Evolutionary conservation across 2,797 vertebrate species (phyloP).

Genomic region (Parauchenoglanis ngamensis): DNA sequence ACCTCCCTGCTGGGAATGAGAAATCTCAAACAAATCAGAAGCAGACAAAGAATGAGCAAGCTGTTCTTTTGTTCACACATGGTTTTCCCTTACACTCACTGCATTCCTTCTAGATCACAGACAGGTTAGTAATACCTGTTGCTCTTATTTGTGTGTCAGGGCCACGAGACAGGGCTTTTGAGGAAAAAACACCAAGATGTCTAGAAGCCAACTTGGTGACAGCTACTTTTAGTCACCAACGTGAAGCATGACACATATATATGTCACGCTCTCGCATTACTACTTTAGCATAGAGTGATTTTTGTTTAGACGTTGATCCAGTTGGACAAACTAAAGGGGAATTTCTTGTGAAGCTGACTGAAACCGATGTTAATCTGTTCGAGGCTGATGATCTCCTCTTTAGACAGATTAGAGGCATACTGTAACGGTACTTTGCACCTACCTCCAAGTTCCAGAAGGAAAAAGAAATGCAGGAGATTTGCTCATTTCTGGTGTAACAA

Average conservation of each 20-base stretch:
- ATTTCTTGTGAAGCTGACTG: background rate
- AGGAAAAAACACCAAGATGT: background rate
- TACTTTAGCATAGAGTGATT: background rate
- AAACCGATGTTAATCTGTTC: background rate
- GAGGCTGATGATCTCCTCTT: background rate
- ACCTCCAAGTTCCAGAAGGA: background rate
- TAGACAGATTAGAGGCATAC: background rate
- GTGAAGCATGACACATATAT: background rate
- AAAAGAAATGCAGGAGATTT: background rate
- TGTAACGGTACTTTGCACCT: background rate
- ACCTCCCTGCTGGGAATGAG: constrained; percentile 25
- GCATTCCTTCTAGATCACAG: constrained; percentile 32
- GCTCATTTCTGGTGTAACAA: background rate
- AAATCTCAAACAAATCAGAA: constrained; percentile 25
- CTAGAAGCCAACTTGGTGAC: background rate
- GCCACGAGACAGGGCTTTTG: background rate
- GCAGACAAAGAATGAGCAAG: constrained; percentile 7
- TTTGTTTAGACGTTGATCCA: background rate
- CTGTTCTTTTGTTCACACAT: constrained; percentile 26
- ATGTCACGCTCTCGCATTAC: background rate
- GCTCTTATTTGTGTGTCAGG: background rate
- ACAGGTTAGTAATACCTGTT: constrained; percentile 38
- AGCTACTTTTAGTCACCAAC: background rate
- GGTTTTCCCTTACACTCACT: constrained; percentile 6
- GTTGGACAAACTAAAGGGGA: background rate